Conservation (phyloP, 2,888 invertebrate species). For the Drosophila antonietae region DNA sequence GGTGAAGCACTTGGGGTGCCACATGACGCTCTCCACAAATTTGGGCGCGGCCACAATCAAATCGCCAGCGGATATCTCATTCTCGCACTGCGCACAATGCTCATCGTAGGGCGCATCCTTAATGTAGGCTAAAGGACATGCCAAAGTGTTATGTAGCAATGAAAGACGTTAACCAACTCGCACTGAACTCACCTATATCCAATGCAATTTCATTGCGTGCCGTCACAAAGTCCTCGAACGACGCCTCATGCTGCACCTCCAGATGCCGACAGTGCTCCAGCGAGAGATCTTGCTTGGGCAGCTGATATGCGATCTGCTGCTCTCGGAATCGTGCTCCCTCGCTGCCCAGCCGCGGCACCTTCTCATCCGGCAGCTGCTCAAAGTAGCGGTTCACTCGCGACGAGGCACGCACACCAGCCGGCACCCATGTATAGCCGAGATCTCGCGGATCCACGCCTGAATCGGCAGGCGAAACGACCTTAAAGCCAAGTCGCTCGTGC, state of each 20-base stretch:
- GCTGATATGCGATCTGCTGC: conserved; percentile 93
- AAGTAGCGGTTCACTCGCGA: conserved; percentile 92
- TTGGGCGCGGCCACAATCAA: conserved; percentile 94
- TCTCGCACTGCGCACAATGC: conserved; percentile 93
- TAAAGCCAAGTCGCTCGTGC: conserved; percentile 89
- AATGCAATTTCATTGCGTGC: conserved; percentile 97
- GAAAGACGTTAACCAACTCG: neutral
- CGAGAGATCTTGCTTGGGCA: conserved; percentile 97
- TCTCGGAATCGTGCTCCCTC: conserved; percentile 92
- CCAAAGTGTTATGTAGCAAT: neutral
- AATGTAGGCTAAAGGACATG: conserved; percentile 85
- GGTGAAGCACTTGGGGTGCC: conserved; percentile 97
- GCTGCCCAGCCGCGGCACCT: conserved; percentile 90
- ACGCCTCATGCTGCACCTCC: conserved; percentile 90
- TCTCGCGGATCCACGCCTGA: conserved; percentile 87
- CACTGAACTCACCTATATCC: conserved; percentile 90
- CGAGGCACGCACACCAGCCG: conserved; percentile 83
- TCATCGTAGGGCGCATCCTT: conserved; percentile 87
- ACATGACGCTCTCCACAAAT: conserved; percentile 90
- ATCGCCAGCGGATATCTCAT: conserved; percentile 91
- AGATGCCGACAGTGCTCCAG: conserved; percentile 95
- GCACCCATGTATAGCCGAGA: conserved; percentile 90
- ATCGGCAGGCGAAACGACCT: conserved; percentile 85
- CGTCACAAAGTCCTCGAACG: conserved; percentile 97
- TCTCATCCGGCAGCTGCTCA: conserved; percentile 92